Conservation (phyloP, 1,140 invertebrate genomes). For the Thaumetopoea pityocampa region DNA sequence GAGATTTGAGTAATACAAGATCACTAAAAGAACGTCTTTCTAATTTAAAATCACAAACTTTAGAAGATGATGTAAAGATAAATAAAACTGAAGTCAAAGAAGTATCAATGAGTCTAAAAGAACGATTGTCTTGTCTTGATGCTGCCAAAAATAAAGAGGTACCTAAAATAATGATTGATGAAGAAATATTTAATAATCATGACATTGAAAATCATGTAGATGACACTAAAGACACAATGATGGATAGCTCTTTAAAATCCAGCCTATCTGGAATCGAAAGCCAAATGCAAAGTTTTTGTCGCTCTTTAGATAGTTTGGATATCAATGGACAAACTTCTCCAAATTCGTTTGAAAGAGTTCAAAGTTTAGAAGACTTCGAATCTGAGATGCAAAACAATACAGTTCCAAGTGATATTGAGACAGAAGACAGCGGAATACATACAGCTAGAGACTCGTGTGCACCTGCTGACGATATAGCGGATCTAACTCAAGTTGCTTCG, state of each 20-base stretch:
- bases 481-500: slow-evolving; percentile 69
- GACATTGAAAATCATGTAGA: slow-evolving; percentile 47
- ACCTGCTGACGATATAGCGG: slow-evolving; percentile 83
- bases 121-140: slow-evolving; percentile 76
- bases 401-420: slow-evolving; percentile 80
- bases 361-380: slow-evolving; percentile 81
- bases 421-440: slow-evolving; percentile 89
- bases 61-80: slow-evolving; percentile 64
- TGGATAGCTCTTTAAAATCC: slow-evolving; percentile 59
- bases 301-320: slow-evolving; percentile 81
- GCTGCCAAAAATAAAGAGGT: slow-evolving; percentile 72
- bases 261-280: slow-evolving; percentile 59
- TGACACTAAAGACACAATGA: slow-evolving; percentile 41
- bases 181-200: slow-evolving; percentile 45
- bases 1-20: slow-evolving; percentile 65
- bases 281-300: slow-evolving; percentile 77
- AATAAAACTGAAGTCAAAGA: slow-evolving; percentile 63
- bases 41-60: slow-evolving; percentile 76
- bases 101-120: slow-evolving; percentile 76
- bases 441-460: slow-evolving; percentile 86
- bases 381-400: slow-evolving; percentile 71
- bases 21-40: slow-evolving; percentile 77
- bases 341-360: slow-evolving; percentile 80
- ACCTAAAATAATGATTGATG: slow-evolving; percentile 66
- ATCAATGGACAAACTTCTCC: slow-evolving; percentile 69